Base-by-base conservation (phyloP, 1,140 invertebrate species). In the Heliconius eleuchia region DNA sequence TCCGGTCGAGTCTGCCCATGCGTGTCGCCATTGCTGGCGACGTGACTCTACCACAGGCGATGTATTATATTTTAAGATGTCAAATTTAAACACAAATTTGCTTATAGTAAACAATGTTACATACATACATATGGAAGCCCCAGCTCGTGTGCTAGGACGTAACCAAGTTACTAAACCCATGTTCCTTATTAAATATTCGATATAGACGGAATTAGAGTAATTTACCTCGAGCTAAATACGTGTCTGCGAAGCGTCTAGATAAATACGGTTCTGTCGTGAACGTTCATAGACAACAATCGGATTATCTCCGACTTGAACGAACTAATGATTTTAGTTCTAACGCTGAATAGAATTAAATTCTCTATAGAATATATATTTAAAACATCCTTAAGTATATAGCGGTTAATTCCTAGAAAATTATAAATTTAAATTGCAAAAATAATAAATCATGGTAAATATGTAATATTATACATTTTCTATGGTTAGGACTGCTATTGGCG, bases 261-360 rank as follows among this genome's bases (percentile, higher is more conserved):
- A 72, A 73, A 73, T 78, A 73, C 60, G 72, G 60, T 60, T 70
- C 42, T 79, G 74, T 75, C 46, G 46, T 71, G 50, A 79, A 71
- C 77, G 50, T 74, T 79, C 74, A 75, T 39, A 79, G 79, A 80
- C 79, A 52, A 77, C 79, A 80, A 80, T 73, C 57, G 71, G 75
- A 80, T 80, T 80, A 80, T 77, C 74, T 34, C 23, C 42, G 74
- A 37, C 79, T 76, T 77, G 57, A 70, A 60, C 52, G 57, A 74
- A 77, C 71, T 80, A 80, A 80, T 76, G 52, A 77, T 80, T 80
- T 80, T 80, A 80, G 79, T 73, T 73, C 71, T 34, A 55, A 30
- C 39, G 46, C 37, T 37, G 73, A 79, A 75, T 66, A 75, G 52
- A 75, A 75, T 66, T 34, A 57, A 75, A 66, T 66, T 6, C 23